phyloP scores from a whole-genome alignment of 2,888 invertebrate species.

The Cryptus armator region DNA sequence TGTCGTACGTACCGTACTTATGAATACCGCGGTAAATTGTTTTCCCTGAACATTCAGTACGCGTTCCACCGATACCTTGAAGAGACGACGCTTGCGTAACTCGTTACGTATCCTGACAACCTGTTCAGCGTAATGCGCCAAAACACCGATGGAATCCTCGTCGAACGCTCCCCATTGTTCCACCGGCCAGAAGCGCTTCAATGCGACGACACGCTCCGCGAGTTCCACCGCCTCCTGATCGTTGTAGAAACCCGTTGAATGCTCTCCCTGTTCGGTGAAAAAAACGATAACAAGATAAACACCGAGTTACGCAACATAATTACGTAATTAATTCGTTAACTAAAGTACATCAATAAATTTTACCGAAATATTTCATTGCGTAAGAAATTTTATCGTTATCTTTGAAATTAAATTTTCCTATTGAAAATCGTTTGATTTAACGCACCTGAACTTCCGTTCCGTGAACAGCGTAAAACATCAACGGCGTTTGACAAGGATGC shows the following conservation, averaged over 20 bases:
- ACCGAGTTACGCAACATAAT: not conserved
- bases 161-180: conserved; percentile 90
- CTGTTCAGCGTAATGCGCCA: conserved; percentile 94
- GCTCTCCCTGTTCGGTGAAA: conserved; percentile 76
- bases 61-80: conserved; percentile 92
- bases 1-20: conserved; percentile 92
- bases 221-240: conserved; percentile 93
- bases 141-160: conserved; percentile 93
- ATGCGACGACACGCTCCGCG: conserved; percentile 90
- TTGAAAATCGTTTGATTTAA: not conserved
- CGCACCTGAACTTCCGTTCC: conserved; percentile 93
- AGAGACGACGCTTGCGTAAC: conserved; percentile 90
- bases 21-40: conserved; percentile 93
- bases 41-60: conserved; percentile 95
- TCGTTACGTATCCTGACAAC: conserved; percentile 91
- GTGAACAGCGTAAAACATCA: conserved; percentile 92
- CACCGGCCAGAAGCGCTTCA: conserved; percentile 91
- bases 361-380: too few relatives aligned
- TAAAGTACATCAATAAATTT: too few relatives aligned
- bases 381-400: not conserved
- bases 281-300: not conserved
- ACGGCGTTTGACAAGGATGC: conserved; percentile 90
- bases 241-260: conserved; percentile 93
- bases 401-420: too few relatives aligned
- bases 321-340: not conserved